Base-by-base conservation (phyloP, 2,888 invertebrate genomes). In the Pyrrhia umbra region DNA sequence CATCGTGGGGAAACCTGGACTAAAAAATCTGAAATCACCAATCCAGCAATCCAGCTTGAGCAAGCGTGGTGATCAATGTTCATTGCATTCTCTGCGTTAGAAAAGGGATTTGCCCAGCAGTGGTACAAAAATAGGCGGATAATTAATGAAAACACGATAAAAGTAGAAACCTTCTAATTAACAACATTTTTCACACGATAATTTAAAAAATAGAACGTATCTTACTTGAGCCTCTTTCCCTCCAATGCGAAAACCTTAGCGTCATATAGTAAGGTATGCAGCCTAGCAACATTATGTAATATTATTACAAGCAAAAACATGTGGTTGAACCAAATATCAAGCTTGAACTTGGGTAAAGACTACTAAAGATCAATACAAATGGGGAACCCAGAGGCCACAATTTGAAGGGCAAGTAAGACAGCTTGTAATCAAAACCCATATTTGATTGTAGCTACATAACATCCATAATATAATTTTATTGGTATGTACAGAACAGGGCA, bases 381-480 rank as follows among this genome's bases (percentile, higher is more conserved):
- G 3, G 6, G 25, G 16, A 13, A 34, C 20, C 39, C 16, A 27
- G 10, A 10, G 15, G 40, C 34, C 16, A 49, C 2, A 5, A 0
- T n/a, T 25, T 23, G n/a, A 42, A 47, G n/a, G 18, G 47, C 4
- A 30, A 30, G 21, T 6, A 25, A 15, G 15, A 45, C 23, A 50
- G 15, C 27, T 50, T n/a, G 54, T 51, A 55, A 70, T 66, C 66
- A 71, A 46, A 69, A 50, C 68, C 13, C 34, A 20, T 59, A 45
- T 69, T 69, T 66, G 49, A 66, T 59, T 65, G 58, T 58, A 52
- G 37, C 43, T 40, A 66, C 34, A n/a, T 34, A 65, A 42, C 18
- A 37, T 8, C 13, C n/a, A n/a, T n/a, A n/a, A 23, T 34, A 47
- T 37, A 66, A 59, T 55, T 45, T 18, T 47, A 51, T 64, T 25